A percentile compares a stretch with the other conserved stretches of the same genome.
phyloP scores from a whole-genome alignment of 2,888 invertebrate genomes.

The Hipparchia semele region DNA sequence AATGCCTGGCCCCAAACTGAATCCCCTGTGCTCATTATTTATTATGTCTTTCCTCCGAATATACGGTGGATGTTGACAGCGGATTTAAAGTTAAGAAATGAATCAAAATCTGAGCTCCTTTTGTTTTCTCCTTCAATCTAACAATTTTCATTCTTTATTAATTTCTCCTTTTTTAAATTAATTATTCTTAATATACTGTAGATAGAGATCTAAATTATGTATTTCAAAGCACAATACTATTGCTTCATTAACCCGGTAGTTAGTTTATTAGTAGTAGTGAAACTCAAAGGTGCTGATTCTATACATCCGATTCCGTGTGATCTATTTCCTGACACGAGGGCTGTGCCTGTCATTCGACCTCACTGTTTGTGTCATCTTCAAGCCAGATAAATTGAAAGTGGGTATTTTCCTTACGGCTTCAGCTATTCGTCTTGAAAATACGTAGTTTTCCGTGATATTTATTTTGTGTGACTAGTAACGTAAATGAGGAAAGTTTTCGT shows the following conservation, averaged over 20 bases:
- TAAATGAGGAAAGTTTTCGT: not conserved
- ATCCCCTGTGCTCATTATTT: too few species aligned
- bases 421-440: not conserved
- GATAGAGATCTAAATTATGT: too few species aligned
- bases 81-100: too few species aligned
- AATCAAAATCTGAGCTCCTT: too few species aligned
- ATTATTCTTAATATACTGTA: too few species aligned
- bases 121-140: too few species aligned
- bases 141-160: too few species aligned
- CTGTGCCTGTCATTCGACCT: not conserved
- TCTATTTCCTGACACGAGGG: not conserved
- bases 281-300: not conserved
- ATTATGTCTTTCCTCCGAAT: too few species aligned
- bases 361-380: not conserved
- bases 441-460: not conserved
- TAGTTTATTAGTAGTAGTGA: not conserved
- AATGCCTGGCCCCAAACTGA: too few species aligned
- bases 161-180: too few species aligned
- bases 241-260: not conserved
- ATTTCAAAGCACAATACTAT: too few species aligned
- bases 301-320: not conserved
- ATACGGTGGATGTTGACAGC: too few species aligned
- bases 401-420: not conserved
- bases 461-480: not conserved
- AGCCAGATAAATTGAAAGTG: slow-evolving; percentile 9